Evolutionary conservation across 2,113 vertebrate species (phyloP), one percentile per base, ranked within the genome.

Genomic region (Pterocles gutturalis): DNA sequence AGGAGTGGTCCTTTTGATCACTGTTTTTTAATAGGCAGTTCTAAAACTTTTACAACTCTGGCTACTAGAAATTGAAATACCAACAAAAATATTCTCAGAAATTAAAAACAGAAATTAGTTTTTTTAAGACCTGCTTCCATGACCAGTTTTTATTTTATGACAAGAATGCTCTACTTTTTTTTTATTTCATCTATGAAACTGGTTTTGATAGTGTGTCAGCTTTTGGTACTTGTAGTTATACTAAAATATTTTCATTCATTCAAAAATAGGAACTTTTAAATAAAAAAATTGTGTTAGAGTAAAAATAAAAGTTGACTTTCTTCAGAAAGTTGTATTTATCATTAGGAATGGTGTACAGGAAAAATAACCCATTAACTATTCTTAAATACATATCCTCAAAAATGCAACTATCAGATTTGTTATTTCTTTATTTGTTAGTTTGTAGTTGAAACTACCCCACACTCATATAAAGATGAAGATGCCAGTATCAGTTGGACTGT

Each of bases 51-150:
- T 92, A 83, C 17, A 73, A 49, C 36, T 83, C 13, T 72, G 34
- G 43, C 34, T 79, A 60, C 31, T 73, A 53, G 67, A 88, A 90
- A 65, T 8, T 90, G 51, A 92, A 92, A 83, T 57, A 54, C 11
- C 26, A 80, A 66, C 31, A 83, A 81, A 81, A 81, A 75, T 86
- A 93, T 77, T 65, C 22, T 73, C 62, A 51, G 83, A 81, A 97
- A 93, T 89, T 92, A 83, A 92, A 92, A 41, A 4, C 5, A 72
- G 58, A 85, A 92, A 92, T 80, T 57, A 58, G 28, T 0, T 36
- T 72, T 92, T 94, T 96, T 51, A 95, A 89, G 71, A 89, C 54
- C 80, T 73, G 34, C 14, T 86, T 81, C 58, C 51, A 54, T 89
- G 51, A 11, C 8, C 15, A 33, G 31, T 46, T 93, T 94, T 83